phyloP scores from a whole-genome alignment of 1,140 invertebrate species.

The Halyomorpha halys region DNA sequence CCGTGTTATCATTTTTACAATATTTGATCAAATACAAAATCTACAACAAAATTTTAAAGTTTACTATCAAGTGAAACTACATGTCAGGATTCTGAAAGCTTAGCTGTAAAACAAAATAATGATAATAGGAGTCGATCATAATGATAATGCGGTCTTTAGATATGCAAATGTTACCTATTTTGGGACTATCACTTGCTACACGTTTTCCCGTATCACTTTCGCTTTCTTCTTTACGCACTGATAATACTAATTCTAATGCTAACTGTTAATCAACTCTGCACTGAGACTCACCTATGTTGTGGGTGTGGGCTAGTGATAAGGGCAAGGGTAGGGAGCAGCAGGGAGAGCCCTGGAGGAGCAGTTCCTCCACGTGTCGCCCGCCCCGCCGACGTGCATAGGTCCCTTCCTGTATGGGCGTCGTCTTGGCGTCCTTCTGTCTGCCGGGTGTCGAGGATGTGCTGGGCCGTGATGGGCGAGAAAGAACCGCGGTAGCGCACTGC shows the following conservation, averaged over 20 bases:
- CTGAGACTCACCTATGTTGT: slow-evolving; percentile 29
- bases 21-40: too few species aligned
- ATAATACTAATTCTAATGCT: slow-evolving; percentile 6
- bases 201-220: not conserved
- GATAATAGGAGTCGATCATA: too few species aligned
- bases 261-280: not conserved
- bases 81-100: too few species aligned
- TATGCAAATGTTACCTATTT: too few species aligned
- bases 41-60: too few species aligned
- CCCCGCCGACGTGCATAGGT: slow-evolving; percentile 28
- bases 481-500: not conserved
- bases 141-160: not conserved
- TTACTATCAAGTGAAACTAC: too few species aligned
- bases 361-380: slow-evolving; percentile 24
- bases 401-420: slow-evolving; percentile 31
- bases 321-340: slow-evolving; percentile 31
- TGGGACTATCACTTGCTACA: not conserved
- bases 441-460: not conserved
- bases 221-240: not conserved
- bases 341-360: slow-evolving; percentile 26
- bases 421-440: slow-evolving; percentile 23
- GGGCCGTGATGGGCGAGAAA: not conserved
- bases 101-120: too few species aligned
- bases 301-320: slow-evolving; percentile 29
- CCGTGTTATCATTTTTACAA: too few species aligned